Conservation (phyloP, 1,140 invertebrate species). For the Myzus persicae region DNA sequence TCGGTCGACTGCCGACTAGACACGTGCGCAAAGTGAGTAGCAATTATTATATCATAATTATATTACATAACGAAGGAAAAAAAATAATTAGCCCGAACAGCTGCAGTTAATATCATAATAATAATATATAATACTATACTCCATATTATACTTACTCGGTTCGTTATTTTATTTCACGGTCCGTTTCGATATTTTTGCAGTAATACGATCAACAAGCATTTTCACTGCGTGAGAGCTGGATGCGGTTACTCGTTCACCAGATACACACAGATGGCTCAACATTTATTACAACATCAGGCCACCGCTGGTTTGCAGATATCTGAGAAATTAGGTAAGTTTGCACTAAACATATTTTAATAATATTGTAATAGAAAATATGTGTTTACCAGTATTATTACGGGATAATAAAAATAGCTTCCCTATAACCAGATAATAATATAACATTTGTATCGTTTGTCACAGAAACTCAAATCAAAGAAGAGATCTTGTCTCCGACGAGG, state of each 20-base stretch:
- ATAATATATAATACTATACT: background rate
- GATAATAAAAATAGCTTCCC: background rate
- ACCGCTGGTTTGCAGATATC: constrained; percentile 30
- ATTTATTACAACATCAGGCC: constrained; percentile 72
- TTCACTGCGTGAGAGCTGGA: constrained; percentile 77
- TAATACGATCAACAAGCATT: constrained; percentile 78
- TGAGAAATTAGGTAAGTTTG: constrained; percentile 28
- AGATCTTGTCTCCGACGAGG: constrained; percentile 33
- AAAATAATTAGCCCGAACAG: background rate
- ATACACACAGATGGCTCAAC: constrained; percentile 76
- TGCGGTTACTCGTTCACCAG: constrained; percentile 81
- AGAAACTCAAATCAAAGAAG: constrained; percentile 54
- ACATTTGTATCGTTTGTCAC: background rate
- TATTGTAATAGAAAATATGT: background rate
- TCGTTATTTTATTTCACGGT: background rate
- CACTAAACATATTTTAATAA: background rate
- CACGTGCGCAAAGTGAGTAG: constrained; percentile 70
- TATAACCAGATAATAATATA: background rate
- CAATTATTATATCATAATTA: background rate
- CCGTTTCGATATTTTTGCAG: constrained; percentile 63
- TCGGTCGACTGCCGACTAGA: constrained; percentile 78
- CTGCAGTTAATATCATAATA: background rate
- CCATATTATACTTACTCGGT: background rate
- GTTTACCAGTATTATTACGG: background rate
- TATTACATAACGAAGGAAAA: background rate